Evolutionary conservation across 2,888 invertebrate species (phyloP).

Genomic region (Rhamnusium bicolor): DNA sequence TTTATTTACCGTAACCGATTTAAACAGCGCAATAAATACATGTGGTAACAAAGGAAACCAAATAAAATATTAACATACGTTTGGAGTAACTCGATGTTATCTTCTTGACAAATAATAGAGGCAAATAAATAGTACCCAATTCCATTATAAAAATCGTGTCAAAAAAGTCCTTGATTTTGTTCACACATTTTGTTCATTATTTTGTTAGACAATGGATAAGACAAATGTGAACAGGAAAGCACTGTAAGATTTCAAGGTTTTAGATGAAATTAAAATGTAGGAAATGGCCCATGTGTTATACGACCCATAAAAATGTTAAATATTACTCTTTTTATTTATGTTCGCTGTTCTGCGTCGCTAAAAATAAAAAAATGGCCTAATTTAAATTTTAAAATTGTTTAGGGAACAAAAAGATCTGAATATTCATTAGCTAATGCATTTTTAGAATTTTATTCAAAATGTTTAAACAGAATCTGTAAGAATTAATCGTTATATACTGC

Average conservation of each 20-base stretch:
- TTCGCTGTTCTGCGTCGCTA: constrained; percentile 29
- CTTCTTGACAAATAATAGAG: constrained; percentile 23
- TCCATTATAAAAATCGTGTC: constrained; percentile 23
- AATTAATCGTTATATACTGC: neutral
- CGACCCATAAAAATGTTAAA: constrained; percentile 60
- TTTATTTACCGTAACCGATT: neutral
- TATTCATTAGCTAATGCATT: neutral
- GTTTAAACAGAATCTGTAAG: neutral
- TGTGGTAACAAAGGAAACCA: neutral
- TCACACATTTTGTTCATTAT: constrained; percentile 47
- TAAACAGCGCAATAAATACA: neutral
- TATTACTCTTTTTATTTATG: constrained; percentile 39
- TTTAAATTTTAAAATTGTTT: constrained; percentile 19
- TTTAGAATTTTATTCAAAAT: too few relatives aligned
- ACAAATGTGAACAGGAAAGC: constrained; percentile 60
- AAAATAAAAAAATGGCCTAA: constrained; percentile 32
- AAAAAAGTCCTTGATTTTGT: constrained; percentile 38
- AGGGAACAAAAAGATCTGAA: neutral
- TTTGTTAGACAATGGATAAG: constrained; percentile 55
- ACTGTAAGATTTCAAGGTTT: constrained; percentile 59
- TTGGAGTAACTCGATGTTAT: constrained; percentile 12
- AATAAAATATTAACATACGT: neutral
- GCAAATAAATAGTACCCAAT: constrained; percentile 18
- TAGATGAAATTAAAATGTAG: constrained; percentile 58
- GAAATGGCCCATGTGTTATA: constrained; percentile 63